Conservation (phyloP, 2,797 vertebrate species). For the Sebastes cheni region DNA sequence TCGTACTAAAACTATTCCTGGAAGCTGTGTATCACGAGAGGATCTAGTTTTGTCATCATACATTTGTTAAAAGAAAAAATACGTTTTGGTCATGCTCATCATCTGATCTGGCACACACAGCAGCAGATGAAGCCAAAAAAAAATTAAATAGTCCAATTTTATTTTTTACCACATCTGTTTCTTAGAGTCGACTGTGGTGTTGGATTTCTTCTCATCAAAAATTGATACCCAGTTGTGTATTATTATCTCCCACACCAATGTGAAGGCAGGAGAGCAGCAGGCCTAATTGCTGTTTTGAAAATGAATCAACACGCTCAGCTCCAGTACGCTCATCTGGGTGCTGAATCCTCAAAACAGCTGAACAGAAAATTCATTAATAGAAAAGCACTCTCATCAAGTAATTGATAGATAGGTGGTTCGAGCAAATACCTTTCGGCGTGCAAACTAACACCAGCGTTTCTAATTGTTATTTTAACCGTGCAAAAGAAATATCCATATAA, state of each 20-base stretch:
- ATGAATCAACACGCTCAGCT: constrained; percentile 25
- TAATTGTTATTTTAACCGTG: constrained; percentile 16
- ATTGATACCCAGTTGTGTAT: constrained; percentile 58
- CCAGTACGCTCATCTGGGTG: background rate
- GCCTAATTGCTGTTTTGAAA: constrained; percentile 43
- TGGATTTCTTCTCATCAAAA: constrained; percentile 59
- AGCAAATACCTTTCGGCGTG: background rate
- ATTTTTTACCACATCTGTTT: constrained; percentile 24
- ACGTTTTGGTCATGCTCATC: background rate
- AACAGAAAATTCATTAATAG: constrained; percentile 23
- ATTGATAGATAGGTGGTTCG: background rate
- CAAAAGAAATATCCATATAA: background rate
- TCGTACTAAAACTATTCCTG: constrained; percentile 43
- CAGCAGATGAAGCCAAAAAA: constrained; percentile 9
- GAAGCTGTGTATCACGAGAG: constrained; percentile 21
- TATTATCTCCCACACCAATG: constrained; percentile 39
- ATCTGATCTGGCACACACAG: constrained; percentile 28
- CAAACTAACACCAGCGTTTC: constrained; percentile 5
- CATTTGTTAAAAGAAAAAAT: constrained; percentile 2
- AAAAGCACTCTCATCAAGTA: constrained; percentile 1
- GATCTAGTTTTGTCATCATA: constrained; percentile 1
- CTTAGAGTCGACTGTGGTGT: constrained; percentile 14
- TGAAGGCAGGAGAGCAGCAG: constrained; percentile 38
- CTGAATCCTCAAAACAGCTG: constrained; percentile 17
- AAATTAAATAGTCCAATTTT: background rate